Base-by-base conservation (phyloP, 2,888 invertebrate species). In the Gymnocheta viridis region DNA sequence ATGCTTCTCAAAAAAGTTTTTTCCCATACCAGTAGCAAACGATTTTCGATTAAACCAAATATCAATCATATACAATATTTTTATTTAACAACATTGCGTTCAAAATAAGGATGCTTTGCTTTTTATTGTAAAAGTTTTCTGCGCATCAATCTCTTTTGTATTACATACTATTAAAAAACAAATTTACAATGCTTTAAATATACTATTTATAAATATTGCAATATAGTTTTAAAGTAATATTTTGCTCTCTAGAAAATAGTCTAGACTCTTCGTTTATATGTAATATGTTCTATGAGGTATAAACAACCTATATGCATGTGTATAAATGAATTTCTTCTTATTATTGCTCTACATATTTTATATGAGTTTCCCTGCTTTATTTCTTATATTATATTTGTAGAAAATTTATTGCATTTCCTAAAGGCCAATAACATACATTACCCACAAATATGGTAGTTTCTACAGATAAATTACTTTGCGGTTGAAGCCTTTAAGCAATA, bases 351-450 rank as follows among this genome's bases (percentile, higher is more conserved):
- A 72, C 47, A 78, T 60, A 41, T 35, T 70, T 62, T 32, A 32
- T 54, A 62, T 24, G 4, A 9, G 22, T 64, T 27, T 38, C 60
- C 32, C 32, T 7, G 5, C 60, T 49, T 60, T 62, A 54, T 29
- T 10, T 54, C 1, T 29, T 10, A 10, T 35, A 41, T 44, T 38
- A 51, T 69, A 58, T 66, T 41, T 60, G 12, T 12, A 44, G 60
- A 67, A 67, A 77, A 84, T 84, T 80, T 84, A 84, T 84, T 84
- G 72, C 83, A 84, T 78, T 82, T 85, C 51, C 66, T 72, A 70
- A 78, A 82, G 78, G 80, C 74, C 85, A 78, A 85, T 85, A 84
- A 84, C 84, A 84, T 81, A 49, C 80, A 77, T 84, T 84, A 56
- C 67, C 80, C 77, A 77, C 81, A 84, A 81, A 81, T 80, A 84